Evolutionary conservation across 2,888 invertebrate genomes (phyloP).

Genomic region (Agrilus mali): DNA sequence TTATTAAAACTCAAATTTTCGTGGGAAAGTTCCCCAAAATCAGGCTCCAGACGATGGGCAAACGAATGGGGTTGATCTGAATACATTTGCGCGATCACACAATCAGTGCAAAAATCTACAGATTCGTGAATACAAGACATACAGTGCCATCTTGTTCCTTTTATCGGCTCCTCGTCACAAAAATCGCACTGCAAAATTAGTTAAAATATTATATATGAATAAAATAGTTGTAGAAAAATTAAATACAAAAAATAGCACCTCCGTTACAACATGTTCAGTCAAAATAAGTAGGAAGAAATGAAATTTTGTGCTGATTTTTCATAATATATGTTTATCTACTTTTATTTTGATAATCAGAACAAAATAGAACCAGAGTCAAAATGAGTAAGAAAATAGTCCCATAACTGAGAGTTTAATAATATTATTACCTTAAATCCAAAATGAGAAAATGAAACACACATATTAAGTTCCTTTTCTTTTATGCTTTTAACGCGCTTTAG

Average conservation of each 20-base stretch:
- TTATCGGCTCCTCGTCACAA: slow-evolving; percentile 50
- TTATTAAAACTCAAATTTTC: slow-evolving; percentile 7
- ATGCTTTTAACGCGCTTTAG: slow-evolving; percentile 34
- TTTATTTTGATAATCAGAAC: too few species aligned
- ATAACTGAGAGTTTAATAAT: too few species aligned
- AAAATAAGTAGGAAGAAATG: too few species aligned
- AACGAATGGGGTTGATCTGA: slow-evolving; percentile 35
- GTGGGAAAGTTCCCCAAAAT: slow-evolving; percentile 3
- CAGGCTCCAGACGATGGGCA: slow-evolving; percentile 31
- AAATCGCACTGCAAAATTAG: slow-evolving; percentile 42
- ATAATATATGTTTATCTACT: too few species aligned
- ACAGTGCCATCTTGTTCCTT: slow-evolving; percentile 59
- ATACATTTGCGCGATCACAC: slow-evolving; percentile 44
- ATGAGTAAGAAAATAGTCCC: too few species aligned
- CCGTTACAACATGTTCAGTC: neutral
- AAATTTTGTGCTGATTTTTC: too few species aligned
- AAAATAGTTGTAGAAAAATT: neutral
- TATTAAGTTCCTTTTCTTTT: slow-evolving; percentile 27
- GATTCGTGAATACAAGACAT: slow-evolving; percentile 42
- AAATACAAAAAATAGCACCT: neutral
- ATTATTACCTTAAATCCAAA: slow-evolving; percentile 33
- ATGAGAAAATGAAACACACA: slow-evolving; percentile 26
- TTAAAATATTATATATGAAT: too few species aligned
- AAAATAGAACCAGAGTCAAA: too few species aligned
- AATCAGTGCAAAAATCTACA: slow-evolving; percentile 53